Evolutionary conservation across 2,113 vertebrate species (phyloP).

Genomic region (Cebus imitator): DNA sequence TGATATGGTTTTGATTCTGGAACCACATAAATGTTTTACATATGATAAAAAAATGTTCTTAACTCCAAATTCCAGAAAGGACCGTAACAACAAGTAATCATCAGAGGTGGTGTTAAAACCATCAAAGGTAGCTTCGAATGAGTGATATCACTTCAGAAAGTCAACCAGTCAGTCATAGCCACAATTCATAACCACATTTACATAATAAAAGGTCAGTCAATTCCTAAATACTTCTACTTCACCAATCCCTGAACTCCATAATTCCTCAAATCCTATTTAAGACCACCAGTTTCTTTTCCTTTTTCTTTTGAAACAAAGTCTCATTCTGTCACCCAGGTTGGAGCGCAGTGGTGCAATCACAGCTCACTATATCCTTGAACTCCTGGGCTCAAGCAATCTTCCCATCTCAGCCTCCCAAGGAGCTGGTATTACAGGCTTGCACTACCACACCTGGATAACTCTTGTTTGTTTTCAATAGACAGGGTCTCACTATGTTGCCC

Average conservation of each 20-base stretch:
- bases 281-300: not conserved
- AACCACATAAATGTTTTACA: not conserved
- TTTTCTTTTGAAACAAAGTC: too few relatives aligned
- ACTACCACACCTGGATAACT: too few relatives aligned
- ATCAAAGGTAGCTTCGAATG: not conserved
- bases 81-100: not conserved
- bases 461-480: too few relatives aligned
- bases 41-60: not conserved
- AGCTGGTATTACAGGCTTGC: too few relatives aligned
- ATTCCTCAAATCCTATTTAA: not conserved
- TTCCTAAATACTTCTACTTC: not conserved
- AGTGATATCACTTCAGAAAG: not conserved
- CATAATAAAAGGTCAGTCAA: not conserved
- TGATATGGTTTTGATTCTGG: not conserved
- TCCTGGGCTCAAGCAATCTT: too few relatives aligned
- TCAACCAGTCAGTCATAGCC: not conserved
- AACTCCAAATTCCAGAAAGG: not conserved
- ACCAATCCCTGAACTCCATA: not conserved
- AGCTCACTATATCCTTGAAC: too few relatives aligned
- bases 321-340: too few relatives aligned
- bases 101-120: not conserved
- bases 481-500: too few relatives aligned
- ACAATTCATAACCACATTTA: not conserved
- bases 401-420: too few relatives aligned
- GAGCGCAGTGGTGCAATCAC: too few relatives aligned